A percentile compares a stretch with the other conserved stretches of the same genome.
Conservation (phyloP, 1,140 invertebrate species). For the Drosophila carrolli region DNA sequence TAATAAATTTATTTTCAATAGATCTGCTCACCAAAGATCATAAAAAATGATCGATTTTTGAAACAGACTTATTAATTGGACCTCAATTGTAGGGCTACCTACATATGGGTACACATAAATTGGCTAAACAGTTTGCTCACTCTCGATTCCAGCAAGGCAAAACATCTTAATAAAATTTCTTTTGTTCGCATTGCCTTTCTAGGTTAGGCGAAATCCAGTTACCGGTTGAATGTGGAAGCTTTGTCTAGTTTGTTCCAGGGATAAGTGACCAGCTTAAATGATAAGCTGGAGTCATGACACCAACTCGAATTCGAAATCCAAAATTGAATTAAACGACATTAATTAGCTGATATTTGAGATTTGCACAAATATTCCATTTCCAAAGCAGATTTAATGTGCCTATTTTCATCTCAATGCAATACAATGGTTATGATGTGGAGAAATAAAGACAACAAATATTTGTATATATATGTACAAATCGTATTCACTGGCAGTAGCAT, state of each 20-base stretch:
- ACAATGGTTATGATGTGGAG: not conserved
- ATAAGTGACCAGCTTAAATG: not conserved
- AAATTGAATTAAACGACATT: not conserved
- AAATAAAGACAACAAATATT: not conserved
- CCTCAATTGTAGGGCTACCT: not conserved
- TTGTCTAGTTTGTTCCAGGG: constrained; percentile 15
- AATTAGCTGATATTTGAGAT: too few relatives aligned
- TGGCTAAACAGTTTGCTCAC: constrained; percentile 51
- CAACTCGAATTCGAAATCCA: not conserved
- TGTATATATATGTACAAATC: not conserved
- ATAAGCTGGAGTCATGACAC: not conserved
- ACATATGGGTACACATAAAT: constrained; percentile 34
- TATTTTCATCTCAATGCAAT: too few relatives aligned
- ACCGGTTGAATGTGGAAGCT: not conserved
- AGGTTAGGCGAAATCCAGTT: constrained; percentile 14
- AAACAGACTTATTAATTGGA: not conserved
- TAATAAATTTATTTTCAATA: too few relatives aligned
- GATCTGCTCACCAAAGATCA: too few relatives aligned
- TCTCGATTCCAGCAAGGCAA: constrained; percentile 29
- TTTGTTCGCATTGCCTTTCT: constrained; percentile 41
- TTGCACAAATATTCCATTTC: too few relatives aligned
- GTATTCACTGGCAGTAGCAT: not conserved
- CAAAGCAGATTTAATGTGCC: too few relatives aligned
- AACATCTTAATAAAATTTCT: constrained; percentile 54
- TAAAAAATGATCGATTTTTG: not conserved